These are phyloP conservation scores for Noctua pronuba DNA, from an alignment of 2,888 invertebrate species.

Conservation along the genomic window DNA sequence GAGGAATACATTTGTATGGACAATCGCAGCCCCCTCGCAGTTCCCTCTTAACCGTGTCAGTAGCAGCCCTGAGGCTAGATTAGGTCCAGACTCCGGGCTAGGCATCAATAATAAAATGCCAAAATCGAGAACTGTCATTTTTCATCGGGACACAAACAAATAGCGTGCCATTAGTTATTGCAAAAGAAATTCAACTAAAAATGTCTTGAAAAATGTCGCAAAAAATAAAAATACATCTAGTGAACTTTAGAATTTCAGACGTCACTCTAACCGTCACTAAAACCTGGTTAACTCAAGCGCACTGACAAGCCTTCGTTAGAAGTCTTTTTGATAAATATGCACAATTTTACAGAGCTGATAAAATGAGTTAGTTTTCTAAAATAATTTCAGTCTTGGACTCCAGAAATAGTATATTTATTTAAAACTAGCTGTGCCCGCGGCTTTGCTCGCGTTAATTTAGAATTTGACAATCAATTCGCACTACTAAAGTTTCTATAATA, in stretches of 20 bases:
- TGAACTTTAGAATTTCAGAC: constrained; percentile 1
- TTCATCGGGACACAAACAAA: constrained; percentile 21
- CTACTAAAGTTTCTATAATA: too few relatives aligned
- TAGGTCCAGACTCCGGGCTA: neutral
- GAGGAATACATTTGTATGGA: too few relatives aligned
- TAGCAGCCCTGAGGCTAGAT: neutral
- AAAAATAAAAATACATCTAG: neutral
- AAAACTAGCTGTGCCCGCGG: too few relatives aligned
- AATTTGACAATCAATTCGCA: too few relatives aligned
- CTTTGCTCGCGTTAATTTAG: too few relatives aligned
- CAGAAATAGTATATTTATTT: neutral
- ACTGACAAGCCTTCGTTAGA: neutral
- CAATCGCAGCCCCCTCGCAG: too few relatives aligned
- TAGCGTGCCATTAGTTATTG: constrained; percentile 9
- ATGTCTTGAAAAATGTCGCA: neutral
- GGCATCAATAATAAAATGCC: neutral
- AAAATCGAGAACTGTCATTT: constrained; percentile 15
- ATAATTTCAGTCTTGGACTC: neutral
- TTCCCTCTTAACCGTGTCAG: too few relatives aligned
- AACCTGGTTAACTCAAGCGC: neutral
- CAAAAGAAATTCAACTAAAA: constrained; percentile 2
- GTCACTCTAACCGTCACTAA: too few relatives aligned
- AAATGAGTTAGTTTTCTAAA: constrained; percentile 1
- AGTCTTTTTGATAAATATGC: neutral
- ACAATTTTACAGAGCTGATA: neutral